Conservation (phyloP, 1,140 invertebrate genomes). For the Schlechtendalia chinensis region DNA sequence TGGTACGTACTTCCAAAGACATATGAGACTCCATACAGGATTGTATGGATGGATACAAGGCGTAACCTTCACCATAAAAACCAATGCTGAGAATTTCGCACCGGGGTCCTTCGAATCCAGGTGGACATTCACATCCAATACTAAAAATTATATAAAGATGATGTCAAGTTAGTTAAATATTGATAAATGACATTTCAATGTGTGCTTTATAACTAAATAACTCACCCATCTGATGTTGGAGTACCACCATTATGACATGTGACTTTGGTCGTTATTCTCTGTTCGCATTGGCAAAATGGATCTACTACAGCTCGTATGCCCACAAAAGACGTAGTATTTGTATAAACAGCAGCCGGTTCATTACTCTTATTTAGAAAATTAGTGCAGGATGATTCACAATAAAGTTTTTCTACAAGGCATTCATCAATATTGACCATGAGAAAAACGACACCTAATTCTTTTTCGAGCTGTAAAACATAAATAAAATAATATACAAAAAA, state of each 20-base stretch:
- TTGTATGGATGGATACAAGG: slow-evolving; percentile 80
- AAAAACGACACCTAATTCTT: slow-evolving; percentile 69
- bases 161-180: neutral
- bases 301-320: slow-evolving; percentile 78
- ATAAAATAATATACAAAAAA: too few relatives aligned
- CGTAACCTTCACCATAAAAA: slow-evolving; percentile 83
- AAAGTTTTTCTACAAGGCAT: slow-evolving; percentile 72
- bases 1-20: slow-evolving; percentile 74
- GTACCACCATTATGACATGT: slow-evolving; percentile 73
- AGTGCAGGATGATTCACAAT: slow-evolving; percentile 70
- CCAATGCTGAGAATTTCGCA: slow-evolving; percentile 86
- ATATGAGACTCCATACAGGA: slow-evolving; percentile 74
- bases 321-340: slow-evolving; percentile 85
- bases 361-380: slow-evolving; percentile 70
- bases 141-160: slow-evolving; percentile 30
- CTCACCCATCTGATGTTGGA: slow-evolving; percentile 53
- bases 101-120: slow-evolving; percentile 77
- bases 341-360: slow-evolving; percentile 76
- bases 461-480: slow-evolving; percentile 62
- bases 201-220: neutral
- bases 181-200: neutral
- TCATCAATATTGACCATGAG: slow-evolving; percentile 85
- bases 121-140: slow-evolving; percentile 63
- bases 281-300: slow-evolving; percentile 70
- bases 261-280: slow-evolving; percentile 54